phyloP scores from a whole-genome alignment of 2,113 vertebrate genomes.

The Hipposideros armiger region DNA sequence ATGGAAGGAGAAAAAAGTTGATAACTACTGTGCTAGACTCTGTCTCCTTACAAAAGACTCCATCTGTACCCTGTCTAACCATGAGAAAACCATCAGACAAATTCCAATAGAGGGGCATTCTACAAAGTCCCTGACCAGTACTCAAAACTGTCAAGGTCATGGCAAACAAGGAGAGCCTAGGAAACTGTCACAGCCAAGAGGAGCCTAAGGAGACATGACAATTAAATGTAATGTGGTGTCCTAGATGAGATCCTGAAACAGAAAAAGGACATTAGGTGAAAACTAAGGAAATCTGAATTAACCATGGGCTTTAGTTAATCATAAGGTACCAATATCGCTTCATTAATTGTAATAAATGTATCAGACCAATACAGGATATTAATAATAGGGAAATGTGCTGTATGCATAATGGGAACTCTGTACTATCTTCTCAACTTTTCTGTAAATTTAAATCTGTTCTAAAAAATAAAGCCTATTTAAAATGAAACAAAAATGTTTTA shows the following conservation, averaged over 20 bases:
- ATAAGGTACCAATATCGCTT: not conserved
- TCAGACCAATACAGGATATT: not conserved
- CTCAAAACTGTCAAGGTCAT: not conserved
- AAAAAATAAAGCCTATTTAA: constrained; percentile 21
- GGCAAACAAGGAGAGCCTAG: not conserved
- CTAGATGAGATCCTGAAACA: not conserved
- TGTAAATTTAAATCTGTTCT: not conserved
- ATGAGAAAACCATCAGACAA: not conserved
- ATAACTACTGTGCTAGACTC: not conserved
- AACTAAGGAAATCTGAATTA: not conserved
- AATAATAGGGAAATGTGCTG: not conserved
- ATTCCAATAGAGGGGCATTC: not conserved
- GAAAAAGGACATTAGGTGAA: not conserved
- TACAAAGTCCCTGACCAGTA: not conserved
- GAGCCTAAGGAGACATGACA: not conserved
- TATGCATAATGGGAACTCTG: not conserved
- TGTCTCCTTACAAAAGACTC: not conserved
- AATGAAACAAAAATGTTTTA: not conserved
- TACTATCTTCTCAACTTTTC: not conserved
- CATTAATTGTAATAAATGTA: not conserved
- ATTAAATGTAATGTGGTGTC: not conserved
- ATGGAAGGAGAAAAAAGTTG: not conserved
- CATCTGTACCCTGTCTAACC: not conserved
- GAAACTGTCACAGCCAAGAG: not conserved
- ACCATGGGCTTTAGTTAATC: not conserved